phyloP scores from a whole-genome alignment of 2,888 invertebrate species.

The Pardosa pseudoannulata region DNA sequence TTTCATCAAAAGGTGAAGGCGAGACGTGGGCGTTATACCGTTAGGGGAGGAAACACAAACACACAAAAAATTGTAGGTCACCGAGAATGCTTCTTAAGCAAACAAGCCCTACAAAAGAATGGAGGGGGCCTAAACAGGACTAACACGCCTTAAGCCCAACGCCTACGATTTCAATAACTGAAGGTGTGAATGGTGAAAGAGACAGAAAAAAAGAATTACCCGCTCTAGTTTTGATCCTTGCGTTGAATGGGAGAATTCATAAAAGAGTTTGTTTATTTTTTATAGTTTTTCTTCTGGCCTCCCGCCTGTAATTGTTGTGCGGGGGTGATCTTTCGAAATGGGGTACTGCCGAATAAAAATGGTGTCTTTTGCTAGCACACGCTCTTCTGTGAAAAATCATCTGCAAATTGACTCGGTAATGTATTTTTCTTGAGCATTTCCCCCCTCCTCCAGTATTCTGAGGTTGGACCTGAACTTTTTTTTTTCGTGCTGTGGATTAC shows the following conservation, averaged over 20 bases:
- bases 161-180: constrained; percentile 50
- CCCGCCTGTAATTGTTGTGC: constrained; percentile 4
- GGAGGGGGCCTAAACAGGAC: constrained; percentile 54
- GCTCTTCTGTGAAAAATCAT: not conserved
- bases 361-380: not conserved
- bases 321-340: not conserved
- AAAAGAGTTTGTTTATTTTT: constrained; percentile 27
- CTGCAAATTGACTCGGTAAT: constrained; percentile 12
- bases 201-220: constrained; percentile 13
- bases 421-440: not conserved
- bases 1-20: not conserved
- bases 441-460: too few relatives aligned
- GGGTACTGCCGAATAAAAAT: not conserved
- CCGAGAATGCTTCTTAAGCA: constrained; percentile 70
- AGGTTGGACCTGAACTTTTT: too few relatives aligned
- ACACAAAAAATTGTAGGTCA: constrained; percentile 58
- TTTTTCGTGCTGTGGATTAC: too few relatives aligned
- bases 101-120: constrained; percentile 67
- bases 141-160: constrained; percentile 61
- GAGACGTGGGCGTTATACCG: constrained; percentile 62
- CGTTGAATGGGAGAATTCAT: constrained; percentile 27
- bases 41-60: constrained; percentile 42
- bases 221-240: constrained; percentile 38
- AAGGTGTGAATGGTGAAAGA: constrained; percentile 47
- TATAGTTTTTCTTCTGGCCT: not conserved